Evolutionary conservation across 64 coral and sea anemone species (phyloP), one percentile per base, ranked within the genome.

Genomic region (Cladopsammia gracilis): DNA sequence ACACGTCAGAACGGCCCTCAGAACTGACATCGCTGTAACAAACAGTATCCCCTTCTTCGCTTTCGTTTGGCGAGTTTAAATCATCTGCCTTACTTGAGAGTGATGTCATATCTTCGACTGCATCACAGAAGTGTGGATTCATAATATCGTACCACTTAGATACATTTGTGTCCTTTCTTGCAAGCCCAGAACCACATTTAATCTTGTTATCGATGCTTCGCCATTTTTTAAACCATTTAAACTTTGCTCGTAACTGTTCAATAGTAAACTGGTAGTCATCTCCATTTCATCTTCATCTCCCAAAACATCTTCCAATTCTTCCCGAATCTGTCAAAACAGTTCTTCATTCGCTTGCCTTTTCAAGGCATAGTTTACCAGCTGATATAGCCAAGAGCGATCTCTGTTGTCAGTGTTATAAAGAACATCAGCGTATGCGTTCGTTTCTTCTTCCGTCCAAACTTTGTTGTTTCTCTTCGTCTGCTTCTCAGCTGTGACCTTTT

Each of bases 121-220:
- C 87, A 76, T 89, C 73, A 64, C 87, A 76, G 58, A 89, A 89
- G 54, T 89, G 87, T 18, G 70, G 87, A 62, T 77, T 89, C 72
- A 89, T 75, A 43, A 89, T 89, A 57, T 76, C 72, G 43, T 76
- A 89, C 70, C 87, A 89, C 18, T 73, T 76, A 76, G 87, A 70
- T 62, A 76, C 70, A 14, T 57, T 52, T 60, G 88, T 90, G 62
- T 90, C 76, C 19, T 90, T 70, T 80, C 75, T 58, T 90, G 19
- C 87, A 11, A 90, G 76, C 25, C 88, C 88, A 78, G 73, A 79
- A 20, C 42, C 88, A 90, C 76, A 79, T 62, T 79, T 90, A 79
- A 90, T 90, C 53, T 90, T 90, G 87, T 76, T 52, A 58, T 72
- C 76, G 64, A 79, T 79, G 46, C 54, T 78, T 42, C 58, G 5